Conservation (phyloP, 2,888 invertebrate species). For the Xanthorhoe designata region DNA sequence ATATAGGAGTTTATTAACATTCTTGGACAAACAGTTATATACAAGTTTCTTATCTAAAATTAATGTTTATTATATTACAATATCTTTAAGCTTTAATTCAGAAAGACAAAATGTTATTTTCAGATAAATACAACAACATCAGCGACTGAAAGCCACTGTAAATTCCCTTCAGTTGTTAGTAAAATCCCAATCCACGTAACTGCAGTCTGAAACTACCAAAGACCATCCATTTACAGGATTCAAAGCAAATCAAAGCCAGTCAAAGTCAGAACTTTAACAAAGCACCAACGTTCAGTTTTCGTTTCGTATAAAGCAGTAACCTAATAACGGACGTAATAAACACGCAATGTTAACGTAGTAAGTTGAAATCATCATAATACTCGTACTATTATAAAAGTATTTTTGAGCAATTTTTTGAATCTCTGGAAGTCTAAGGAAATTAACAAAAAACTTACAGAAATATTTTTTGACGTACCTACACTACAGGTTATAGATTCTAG, state of each 20-base stretch:
- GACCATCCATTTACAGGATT: conserved; percentile 12
- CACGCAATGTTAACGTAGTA: background rate
- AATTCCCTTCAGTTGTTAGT: background rate
- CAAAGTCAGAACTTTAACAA: conserved; percentile 19
- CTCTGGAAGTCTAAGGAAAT: too few relatives aligned
- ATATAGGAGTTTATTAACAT: too few relatives aligned
- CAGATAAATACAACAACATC: background rate
- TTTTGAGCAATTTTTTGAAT: too few relatives aligned
- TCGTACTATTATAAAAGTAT: too few relatives aligned
- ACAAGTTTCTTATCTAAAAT: too few relatives aligned
- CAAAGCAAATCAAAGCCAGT: conserved; percentile 13
- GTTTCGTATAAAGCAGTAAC: background rate
- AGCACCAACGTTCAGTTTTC: conserved; percentile 5
- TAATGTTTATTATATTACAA: too few relatives aligned
- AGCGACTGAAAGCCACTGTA: background rate
- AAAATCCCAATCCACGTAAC: background rate
- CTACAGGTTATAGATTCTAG: too few relatives aligned
- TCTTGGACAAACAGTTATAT: too few relatives aligned
- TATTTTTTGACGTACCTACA: too few relatives aligned
- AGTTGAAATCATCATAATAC: too few relatives aligned
- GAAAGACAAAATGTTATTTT: conserved; percentile 8
- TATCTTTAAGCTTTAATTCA: too few relatives aligned
- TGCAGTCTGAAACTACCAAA: conserved; percentile 4
- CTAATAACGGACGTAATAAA: background rate
- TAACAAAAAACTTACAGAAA: too few relatives aligned